phyloP scores from a whole-genome alignment of 2,888 invertebrate genomes.

The Tetropium fuscum region DNA sequence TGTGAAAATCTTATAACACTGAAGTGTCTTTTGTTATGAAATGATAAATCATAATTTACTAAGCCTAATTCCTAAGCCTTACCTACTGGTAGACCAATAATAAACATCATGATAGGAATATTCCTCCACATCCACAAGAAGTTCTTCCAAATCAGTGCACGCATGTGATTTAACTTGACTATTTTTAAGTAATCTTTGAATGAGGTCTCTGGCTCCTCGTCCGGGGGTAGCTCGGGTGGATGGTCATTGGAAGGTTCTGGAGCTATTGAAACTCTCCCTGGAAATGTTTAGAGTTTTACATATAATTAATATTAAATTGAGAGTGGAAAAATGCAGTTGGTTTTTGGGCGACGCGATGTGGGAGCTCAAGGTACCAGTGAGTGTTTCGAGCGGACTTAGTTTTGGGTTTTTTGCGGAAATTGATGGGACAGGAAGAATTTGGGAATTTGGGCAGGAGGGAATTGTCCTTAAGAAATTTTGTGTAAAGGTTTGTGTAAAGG shows the following conservation, averaged over 20 bases:
- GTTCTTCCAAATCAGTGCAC: slow-evolving; percentile 89
- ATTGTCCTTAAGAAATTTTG: too few species aligned
- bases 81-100: slow-evolving; percentile 84
- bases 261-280: slow-evolving; percentile 72
- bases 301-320: too few species aligned
- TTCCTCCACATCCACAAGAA: slow-evolving; percentile 89
- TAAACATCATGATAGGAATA: slow-evolving; percentile 84
- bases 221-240: slow-evolving; percentile 76
- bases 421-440: too few species aligned
- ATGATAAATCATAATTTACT: neutral
- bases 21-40: neutral
- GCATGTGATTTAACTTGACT: slow-evolving; percentile 79
- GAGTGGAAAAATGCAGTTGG: too few species aligned
- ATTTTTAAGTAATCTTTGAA: slow-evolving; percentile 71
- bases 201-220: slow-evolving; percentile 70
- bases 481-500: too few species aligned
- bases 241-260: slow-evolving; percentile 63
- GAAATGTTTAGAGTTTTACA: neutral
- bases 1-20: neutral
- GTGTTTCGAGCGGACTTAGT: too few species aligned
- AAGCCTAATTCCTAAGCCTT: slow-evolving; percentile 63
- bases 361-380: too few species aligned
- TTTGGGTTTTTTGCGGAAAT: too few species aligned
- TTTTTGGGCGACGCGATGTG: too few species aligned
- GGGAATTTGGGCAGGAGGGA: too few species aligned